These are phyloP conservation scores for Tauraco hartlaubi DNA, from an alignment of 2,797 vertebrate species.

Conservation along the genomic window DNA sequence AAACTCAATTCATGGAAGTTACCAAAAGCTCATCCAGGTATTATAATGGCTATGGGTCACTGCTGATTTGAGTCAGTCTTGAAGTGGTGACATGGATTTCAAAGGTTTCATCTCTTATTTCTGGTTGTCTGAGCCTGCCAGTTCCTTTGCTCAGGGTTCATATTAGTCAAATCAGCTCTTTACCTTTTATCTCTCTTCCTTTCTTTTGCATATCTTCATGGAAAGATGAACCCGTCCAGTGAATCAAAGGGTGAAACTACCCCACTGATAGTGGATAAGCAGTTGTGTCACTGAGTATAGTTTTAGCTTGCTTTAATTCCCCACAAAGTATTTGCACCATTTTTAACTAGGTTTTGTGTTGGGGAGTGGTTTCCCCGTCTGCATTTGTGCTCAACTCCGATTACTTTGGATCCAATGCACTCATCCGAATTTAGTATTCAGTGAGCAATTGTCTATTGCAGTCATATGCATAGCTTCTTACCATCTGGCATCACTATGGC, in stretches of 20 bases:
- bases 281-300: neutral
- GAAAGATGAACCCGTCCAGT: neutral
- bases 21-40: neutral
- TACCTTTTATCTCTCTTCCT: neutral
- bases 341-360: neutral
- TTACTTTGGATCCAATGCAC: neutral
- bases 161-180: neutral
- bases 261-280: too few relatives aligned
- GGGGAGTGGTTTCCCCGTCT: neutral
- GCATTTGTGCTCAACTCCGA: neutral
- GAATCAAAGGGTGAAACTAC: neutral
- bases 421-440: conserved; percentile 11
- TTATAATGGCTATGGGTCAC: neutral
- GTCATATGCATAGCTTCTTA: conserved; percentile 5
- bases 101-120: neutral
- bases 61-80: neutral
- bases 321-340: neutral
- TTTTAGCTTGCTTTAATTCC: neutral
- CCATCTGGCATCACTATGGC: conserved; percentile 44
- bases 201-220: neutral
- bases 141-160: neutral
- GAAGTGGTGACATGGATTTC: neutral
- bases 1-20: neutral
- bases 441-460: neutral
- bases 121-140: neutral